Conservation (phyloP, 2,797 vertebrate species). For the Sebastes nivosus region DNA sequence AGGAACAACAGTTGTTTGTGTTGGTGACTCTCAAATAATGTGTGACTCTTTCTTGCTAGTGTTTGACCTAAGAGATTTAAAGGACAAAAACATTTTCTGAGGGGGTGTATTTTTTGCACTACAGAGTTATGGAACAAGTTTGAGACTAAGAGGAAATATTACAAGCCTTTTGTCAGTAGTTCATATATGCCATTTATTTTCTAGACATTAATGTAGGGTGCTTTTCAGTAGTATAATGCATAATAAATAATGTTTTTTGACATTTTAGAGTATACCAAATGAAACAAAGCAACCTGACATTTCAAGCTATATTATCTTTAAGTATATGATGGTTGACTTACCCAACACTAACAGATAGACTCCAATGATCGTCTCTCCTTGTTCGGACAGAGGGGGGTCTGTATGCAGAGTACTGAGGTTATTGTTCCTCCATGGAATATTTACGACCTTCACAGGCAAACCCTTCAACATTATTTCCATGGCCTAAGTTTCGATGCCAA, state of each 20-base stretch:
- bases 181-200: neutral
- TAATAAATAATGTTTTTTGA: neutral
- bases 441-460: slow-evolving; percentile 73
- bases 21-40: slow-evolving; percentile 5
- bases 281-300: neutral
- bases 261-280: neutral
- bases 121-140: neutral
- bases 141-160: neutral
- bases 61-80: neutral
- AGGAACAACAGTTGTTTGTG: slow-evolving; percentile 23
- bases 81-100: neutral
- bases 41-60: neutral
- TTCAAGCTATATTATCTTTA: neutral
- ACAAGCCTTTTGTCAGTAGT: neutral
- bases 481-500: slow-evolving; percentile 35
- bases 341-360: slow-evolving; percentile 86
- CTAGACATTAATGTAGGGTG: neutral
- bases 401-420: slow-evolving; percentile 84
- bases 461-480: slow-evolving; percentile 76
- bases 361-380: slow-evolving; percentile 88
- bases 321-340: slow-evolving; percentile 58
- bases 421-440: slow-evolving; percentile 89
- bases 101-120: neutral
- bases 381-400: slow-evolving; percentile 84
- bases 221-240: neutral